Evolutionary conservation across 2,797 vertebrate genomes (phyloP).

Genomic region (Australoheros facetus): DNA sequence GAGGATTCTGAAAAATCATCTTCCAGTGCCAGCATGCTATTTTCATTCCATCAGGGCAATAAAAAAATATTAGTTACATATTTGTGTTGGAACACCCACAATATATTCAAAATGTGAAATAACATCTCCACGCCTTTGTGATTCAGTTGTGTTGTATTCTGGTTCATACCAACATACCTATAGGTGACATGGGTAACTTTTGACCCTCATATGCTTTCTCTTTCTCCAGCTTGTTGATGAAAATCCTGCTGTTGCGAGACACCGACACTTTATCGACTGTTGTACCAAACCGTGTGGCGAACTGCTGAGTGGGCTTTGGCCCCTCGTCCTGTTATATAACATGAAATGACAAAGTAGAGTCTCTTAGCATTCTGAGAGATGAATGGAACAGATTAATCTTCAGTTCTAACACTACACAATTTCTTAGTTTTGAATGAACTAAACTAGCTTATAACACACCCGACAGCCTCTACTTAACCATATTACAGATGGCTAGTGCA

Average conservation of each 20-base stretch:
- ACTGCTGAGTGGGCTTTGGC: constrained; percentile 69
- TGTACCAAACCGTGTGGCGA: constrained; percentile 76
- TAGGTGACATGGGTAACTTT: constrained; percentile 87
- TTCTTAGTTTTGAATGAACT: not conserved
- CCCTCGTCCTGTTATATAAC: constrained; percentile 80
- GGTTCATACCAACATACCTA: constrained; percentile 76
- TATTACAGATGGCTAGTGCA: not conserved
- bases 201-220: constrained; percentile 78
- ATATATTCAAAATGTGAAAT: not conserved
- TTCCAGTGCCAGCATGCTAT: constrained; percentile 35
- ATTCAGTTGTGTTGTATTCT: not conserved
- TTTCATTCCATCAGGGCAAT: constrained; percentile 16
- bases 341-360: not conserved
- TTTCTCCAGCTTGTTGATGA: constrained; percentile 80
- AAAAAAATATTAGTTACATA: not conserved
- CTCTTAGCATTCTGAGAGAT: not conserved
- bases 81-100: not conserved
- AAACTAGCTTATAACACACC: not conserved
- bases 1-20: constrained; percentile 34
- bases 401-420: not conserved
- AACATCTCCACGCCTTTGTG: not conserved
- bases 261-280: constrained; percentile 78
- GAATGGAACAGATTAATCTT: not conserved
- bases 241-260: constrained; percentile 72
- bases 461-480: not conserved